Percentiles rank a stretch among this genome's conserved stretches.
phyloP scores from a whole-genome alignment of 2,113 vertebrate genomes.

The Cynocephalus volans region DNA sequence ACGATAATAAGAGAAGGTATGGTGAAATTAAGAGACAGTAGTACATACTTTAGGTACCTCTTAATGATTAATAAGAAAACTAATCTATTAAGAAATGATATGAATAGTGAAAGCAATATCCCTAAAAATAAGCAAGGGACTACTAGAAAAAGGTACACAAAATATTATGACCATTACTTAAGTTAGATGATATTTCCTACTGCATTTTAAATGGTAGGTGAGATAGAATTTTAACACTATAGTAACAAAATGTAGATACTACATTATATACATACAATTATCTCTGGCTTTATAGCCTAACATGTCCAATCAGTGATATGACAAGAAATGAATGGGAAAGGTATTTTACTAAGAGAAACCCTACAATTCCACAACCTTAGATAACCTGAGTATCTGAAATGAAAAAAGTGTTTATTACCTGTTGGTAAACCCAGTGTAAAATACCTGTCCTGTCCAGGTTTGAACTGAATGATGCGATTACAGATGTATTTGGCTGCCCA shows the following conservation, averaged over 20 bases:
- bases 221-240: conserved; percentile 23
- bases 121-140: conserved; percentile 31
- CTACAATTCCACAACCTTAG: not conserved
- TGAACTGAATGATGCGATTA: conserved; percentile 96
- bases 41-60: not conserved
- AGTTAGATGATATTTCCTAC: not conserved
- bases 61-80: not conserved
- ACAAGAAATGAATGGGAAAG: not conserved
- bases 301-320: not conserved
- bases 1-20: not conserved
- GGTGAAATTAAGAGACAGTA: not conserved
- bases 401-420: conserved; percentile 89
- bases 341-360: conserved; percentile 19
- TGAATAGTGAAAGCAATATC: not conserved
- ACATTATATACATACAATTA: not conserved
- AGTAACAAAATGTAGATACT: not conserved
- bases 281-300: not conserved
- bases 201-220: not conserved
- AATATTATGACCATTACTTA: not conserved
- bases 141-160: conserved; percentile 38
- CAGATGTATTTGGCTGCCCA: conserved; percentile 99
- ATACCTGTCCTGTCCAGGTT: conserved; percentile 92
- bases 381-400: not conserved
- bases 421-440: conserved; percentile 97
- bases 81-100: not conserved